phyloP scores from a whole-genome alignment of 92 coral and sea anemone species.

The Palythoa grandiflora region DNA sequence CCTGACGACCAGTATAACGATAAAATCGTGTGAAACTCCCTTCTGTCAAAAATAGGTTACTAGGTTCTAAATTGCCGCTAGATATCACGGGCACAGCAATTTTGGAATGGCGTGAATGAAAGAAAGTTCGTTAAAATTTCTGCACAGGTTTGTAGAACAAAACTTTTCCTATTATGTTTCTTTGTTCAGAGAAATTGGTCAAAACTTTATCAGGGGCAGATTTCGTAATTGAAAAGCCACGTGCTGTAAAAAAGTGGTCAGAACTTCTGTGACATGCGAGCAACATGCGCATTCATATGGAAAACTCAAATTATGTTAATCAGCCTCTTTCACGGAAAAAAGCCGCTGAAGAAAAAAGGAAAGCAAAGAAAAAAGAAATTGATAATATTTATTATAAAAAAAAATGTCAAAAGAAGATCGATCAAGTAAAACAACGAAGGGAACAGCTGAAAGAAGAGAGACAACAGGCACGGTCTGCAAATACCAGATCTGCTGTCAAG shows the following conservation, averaged over 20 bases:
- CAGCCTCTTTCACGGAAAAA: conserved; percentile 8
- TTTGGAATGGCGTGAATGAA: no score
- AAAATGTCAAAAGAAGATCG: conserved; percentile 3
- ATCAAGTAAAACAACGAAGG: conserved; percentile 12
- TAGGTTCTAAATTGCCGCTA: no score
- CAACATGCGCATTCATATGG: neutral
- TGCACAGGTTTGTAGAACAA: no score
- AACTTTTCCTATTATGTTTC: no score
- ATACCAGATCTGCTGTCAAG: neutral
- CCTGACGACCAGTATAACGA: neutral
- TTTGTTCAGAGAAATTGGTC: no score
- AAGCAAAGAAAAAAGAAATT: neutral
- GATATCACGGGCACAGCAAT: no score
- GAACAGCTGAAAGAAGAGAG: conserved; percentile 15
- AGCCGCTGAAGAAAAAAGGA: neutral
- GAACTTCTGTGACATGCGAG: neutral
- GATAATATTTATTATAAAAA: neutral
- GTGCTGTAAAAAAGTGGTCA: neutral
- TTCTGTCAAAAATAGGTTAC: no score
- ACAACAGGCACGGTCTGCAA: neutral
- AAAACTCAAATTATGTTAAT: conserved; percentile 15
- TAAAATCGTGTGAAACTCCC: neutral
- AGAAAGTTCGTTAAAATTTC: no score
- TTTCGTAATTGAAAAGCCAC: conserved; percentile 6
- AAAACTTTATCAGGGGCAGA: neutral